phyloP scores from a whole-genome alignment of 1,140 invertebrate genomes.

The Pseudoatta argentina region DNA sequence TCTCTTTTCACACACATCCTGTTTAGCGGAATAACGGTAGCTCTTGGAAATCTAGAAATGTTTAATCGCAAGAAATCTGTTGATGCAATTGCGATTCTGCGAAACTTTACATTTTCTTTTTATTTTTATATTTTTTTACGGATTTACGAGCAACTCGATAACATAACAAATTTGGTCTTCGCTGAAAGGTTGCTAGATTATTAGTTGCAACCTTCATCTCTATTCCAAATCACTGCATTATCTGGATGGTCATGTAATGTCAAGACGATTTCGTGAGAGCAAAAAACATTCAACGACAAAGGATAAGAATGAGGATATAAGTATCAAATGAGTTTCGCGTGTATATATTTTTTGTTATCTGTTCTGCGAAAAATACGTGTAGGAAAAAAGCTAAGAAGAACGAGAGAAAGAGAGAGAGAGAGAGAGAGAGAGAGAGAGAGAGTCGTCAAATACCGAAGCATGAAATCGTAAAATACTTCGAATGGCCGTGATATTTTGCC shows the following conservation, averaged over 20 bases:
- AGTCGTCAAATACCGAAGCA: constrained; percentile 19
- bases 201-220: constrained; percentile 1
- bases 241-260: constrained; percentile 16
- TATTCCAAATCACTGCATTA: constrained; percentile 53
- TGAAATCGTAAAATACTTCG: constrained; percentile 70
- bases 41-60: constrained; percentile 19
- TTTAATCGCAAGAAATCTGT: constrained; percentile 27
- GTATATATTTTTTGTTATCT: constrained; percentile 74
- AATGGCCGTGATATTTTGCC: constrained; percentile 50
- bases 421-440: not conserved
- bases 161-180: constrained; percentile 9
- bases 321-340: constrained; percentile 65
- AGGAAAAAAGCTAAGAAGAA: not conserved
- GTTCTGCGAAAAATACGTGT: not conserved
- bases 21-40: constrained; percentile 13
- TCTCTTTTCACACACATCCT: constrained; percentile 33
- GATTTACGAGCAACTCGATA: not conserved
- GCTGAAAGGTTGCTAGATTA: constrained; percentile 18
- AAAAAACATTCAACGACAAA: constrained; percentile 1
- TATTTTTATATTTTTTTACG: not conserved
- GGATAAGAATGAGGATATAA: constrained; percentile 37
- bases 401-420: not conserved
- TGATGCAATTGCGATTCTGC: not conserved
- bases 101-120: not conserved
- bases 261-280: constrained; percentile 10